These are phyloP conservation scores for Synanceia verrucosa DNA, from an alignment of 2,797 vertebrate genomes.

Conservation along the genomic window DNA sequence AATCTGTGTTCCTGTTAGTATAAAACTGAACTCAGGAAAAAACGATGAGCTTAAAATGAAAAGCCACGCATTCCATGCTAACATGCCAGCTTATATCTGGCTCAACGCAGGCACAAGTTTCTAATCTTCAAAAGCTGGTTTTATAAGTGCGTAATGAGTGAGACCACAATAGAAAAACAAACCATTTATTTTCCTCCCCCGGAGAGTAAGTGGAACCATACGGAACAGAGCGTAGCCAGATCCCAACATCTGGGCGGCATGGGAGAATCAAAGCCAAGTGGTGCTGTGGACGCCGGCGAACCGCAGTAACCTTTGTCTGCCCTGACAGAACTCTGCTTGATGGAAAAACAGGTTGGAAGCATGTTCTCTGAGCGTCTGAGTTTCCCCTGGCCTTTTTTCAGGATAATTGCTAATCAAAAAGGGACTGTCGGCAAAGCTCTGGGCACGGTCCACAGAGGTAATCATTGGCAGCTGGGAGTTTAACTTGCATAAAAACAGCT, in stretches of 20 bases:
- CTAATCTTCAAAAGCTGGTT: conserved; percentile 84
- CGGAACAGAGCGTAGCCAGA: conserved; percentile 64
- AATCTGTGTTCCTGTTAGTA: conserved; percentile 74
- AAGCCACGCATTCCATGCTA: conserved; percentile 77
- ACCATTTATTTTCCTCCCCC: conserved; percentile 82
- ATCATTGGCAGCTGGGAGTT: conserved; percentile 76
- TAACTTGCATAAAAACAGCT: conserved; percentile 72
- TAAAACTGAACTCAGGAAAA: conserved; percentile 67
- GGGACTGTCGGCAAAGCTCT: conserved; percentile 65
- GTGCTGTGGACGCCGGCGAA: conserved; percentile 70
- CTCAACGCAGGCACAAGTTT: conserved; percentile 74
- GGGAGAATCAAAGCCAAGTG: conserved; percentile 78
- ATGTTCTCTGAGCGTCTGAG: conserved; percentile 63
- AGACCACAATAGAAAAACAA: conserved; percentile 84
- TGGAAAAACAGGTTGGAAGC: conserved; percentile 71
- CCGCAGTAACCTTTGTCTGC: conserved; percentile 67
- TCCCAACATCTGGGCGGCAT: conserved; percentile 76
- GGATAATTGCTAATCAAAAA: conserved; percentile 83
- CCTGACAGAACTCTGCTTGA: conserved; percentile 65
- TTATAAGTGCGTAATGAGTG: conserved; percentile 82
- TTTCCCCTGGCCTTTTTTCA: conserved; percentile 55
- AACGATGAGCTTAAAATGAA: conserved; percentile 64
- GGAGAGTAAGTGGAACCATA: conserved; percentile 80
- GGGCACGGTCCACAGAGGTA: conserved; percentile 67
- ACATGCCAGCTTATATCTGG: conserved; percentile 79